These are phyloP conservation scores for Pammene fasciana DNA, from an alignment of 2,888 invertebrate genomes.

Conservation along the genomic window DNA sequence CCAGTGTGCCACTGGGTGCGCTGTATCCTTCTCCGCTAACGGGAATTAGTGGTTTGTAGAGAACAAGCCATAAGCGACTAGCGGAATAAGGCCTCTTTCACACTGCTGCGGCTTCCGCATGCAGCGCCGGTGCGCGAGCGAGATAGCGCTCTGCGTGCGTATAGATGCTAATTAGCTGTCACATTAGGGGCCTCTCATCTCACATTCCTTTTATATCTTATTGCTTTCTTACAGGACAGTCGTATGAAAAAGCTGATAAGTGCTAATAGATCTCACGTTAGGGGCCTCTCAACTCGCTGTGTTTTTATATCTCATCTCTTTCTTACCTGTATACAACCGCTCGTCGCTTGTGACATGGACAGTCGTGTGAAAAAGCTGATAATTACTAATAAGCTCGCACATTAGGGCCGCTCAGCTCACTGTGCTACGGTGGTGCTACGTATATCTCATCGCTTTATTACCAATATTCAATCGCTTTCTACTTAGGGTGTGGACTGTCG, in stretches of 20 bases:
- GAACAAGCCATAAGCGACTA: constrained; percentile 39
- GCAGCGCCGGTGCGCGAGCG: no score
- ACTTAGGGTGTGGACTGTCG: no score
- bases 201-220: no score
- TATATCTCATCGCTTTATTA: constrained; percentile 12
- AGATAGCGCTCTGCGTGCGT: no score
- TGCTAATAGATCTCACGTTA: constrained; percentile 38
- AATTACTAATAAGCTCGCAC: constrained; percentile 38
- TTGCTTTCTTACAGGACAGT: background rate
- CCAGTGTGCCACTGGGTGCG: constrained; percentile 49
- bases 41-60: constrained; percentile 49
- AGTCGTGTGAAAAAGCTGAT: constrained; percentile 37
- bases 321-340: no score
- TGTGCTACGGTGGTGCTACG: constrained; percentile 10
- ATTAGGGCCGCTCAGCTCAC: constrained; percentile 28
- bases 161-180: no score
- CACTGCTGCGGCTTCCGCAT: no score
- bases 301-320: constrained; percentile 15
- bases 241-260: constrained; percentile 39
- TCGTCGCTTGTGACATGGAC: background rate
- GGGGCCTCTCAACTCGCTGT: constrained; percentile 17
- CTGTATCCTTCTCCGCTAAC: constrained; percentile 55
- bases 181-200: no score
- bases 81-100: no score
- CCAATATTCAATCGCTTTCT: no score